Percentiles rank a stretch among this genome's conserved stretches.
Conservation (phyloP, 2,888 invertebrate genomes). For the Andricus curvator region DNA sequence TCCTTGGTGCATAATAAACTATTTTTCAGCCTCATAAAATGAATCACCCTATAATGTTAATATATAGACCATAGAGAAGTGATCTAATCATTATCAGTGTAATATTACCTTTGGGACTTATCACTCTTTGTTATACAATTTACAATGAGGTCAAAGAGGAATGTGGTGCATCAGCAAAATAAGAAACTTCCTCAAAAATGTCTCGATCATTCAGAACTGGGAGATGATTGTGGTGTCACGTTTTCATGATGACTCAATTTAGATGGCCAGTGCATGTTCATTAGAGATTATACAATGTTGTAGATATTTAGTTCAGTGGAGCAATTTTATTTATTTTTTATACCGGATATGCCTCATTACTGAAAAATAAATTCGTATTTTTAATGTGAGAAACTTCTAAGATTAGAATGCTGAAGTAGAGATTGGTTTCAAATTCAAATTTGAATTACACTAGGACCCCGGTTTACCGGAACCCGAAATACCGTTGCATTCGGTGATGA, state of each 20-base stretch:
- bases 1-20: too few relatives aligned
- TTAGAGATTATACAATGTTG: neutral
- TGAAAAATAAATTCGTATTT: neutral
- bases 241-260: slow-evolving; percentile 1
- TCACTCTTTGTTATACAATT: neutral
- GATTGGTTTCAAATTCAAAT: too few relatives aligned
- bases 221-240: neutral
- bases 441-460: too few relatives aligned
- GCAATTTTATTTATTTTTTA: neutral
- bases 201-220: neutral
- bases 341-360: neutral
- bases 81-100: neutral
- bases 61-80: neutral
- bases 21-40: too few relatives aligned
- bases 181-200: slow-evolving; percentile 1
- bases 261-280: slow-evolving; percentile 16
- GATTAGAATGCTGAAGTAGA: too few relatives aligned
- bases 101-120: neutral
- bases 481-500: too few relatives aligned
- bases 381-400: too few relatives aligned
- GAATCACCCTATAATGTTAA: too few relatives aligned
- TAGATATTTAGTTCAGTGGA: neutral
- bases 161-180: slow-evolving; percentile 25
- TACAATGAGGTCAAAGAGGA: neutral
- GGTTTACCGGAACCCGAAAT: too few relatives aligned